These are phyloP conservation scores for Xanthostigma xanthostigma DNA, from an alignment of 2,888 invertebrate genomes.

Conservation along the genomic window DNA sequence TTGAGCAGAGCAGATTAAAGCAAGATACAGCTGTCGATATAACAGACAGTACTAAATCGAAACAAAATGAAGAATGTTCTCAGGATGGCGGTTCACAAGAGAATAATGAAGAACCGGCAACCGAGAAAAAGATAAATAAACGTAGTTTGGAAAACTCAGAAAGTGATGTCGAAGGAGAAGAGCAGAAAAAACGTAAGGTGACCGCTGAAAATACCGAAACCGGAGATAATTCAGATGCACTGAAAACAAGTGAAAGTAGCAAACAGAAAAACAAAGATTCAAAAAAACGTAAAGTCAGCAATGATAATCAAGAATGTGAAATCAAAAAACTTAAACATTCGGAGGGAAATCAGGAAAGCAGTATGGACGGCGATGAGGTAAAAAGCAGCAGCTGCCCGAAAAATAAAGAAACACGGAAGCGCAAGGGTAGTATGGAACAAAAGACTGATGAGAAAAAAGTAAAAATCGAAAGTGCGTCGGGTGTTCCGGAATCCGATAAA, in stretches of 20 bases:
- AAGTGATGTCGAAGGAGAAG: slow-evolving; percentile 8
- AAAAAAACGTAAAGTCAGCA: slow-evolving; percentile 3
- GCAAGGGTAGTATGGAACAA: neutral
- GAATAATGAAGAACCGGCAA: slow-evolving; percentile 12
- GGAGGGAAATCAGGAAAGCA: slow-evolving; percentile 7
- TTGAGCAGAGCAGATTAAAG: slow-evolving; percentile 11
- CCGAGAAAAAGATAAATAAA: slow-evolving; percentile 7
- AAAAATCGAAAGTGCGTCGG: slow-evolving; percentile 3
- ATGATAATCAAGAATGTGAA: slow-evolving; percentile 1
- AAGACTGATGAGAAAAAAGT: slow-evolving; percentile 2
- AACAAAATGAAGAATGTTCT: slow-evolving; percentile 12
- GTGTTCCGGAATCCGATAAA: slow-evolving; percentile 1
- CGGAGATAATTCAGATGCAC: too few species aligned
- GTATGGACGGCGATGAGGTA: neutral
- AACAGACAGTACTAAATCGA: slow-evolving; percentile 10
- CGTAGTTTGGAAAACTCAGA: slow-evolving; percentile 8
- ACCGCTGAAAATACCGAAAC: neutral
- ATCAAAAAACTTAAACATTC: slow-evolving; percentile 1
- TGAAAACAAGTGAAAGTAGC: too few species aligned
- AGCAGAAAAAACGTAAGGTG: slow-evolving; percentile 6
- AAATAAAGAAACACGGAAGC: neutral
- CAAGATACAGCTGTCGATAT: slow-evolving; percentile 11
- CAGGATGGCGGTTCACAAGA: slow-evolving; percentile 14
- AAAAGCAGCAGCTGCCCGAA: neutral
- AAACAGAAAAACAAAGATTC: too few species aligned